Percentiles rank a stretch among this genome's conserved stretches.
Conservation (phyloP, 2,888 invertebrate species). For the Chaetogeoica ovagalla region DNA sequence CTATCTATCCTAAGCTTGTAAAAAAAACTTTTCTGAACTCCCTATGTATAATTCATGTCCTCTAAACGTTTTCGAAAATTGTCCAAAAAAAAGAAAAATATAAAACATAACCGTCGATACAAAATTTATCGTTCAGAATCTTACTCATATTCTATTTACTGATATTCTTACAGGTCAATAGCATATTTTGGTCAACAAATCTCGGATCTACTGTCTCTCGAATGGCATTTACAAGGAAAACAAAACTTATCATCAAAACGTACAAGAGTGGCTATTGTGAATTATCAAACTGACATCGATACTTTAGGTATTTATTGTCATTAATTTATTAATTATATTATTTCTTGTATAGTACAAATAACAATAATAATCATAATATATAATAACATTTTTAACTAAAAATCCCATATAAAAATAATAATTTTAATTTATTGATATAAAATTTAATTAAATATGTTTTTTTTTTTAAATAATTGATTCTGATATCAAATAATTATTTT, state of each 20-base stretch:
- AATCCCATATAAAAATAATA: not conserved
- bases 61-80: too few species aligned
- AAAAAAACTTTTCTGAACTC: too few species aligned
- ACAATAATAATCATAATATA: too few species aligned
- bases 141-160: not conserved
- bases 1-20: too few species aligned
- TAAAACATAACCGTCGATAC: too few species aligned
- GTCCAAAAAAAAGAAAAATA: too few species aligned
- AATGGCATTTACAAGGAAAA: conserved; percentile 40
- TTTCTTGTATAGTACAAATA: not conserved
- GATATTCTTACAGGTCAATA: conserved; percentile 32
- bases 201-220: conserved; percentile 33
- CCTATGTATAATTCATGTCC: too few species aligned
- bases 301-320: conserved; percentile 28
- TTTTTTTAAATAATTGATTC: too few species aligned
- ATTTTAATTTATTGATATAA: not conserved
- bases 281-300: conserved; percentile 30
- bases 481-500: too few species aligned
- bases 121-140: too few species aligned
- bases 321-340: not conserved
- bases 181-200: conserved; percentile 45
- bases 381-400: not conserved
- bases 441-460: too few species aligned
- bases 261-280: conserved; percentile 21
- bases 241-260: conserved; percentile 31